Percentiles rank a stretch among this genome's conserved stretches.
Evolutionary conservation across 2,113 vertebrate genomes (phyloP).

Genomic region (Menidia beryllina): DNA sequence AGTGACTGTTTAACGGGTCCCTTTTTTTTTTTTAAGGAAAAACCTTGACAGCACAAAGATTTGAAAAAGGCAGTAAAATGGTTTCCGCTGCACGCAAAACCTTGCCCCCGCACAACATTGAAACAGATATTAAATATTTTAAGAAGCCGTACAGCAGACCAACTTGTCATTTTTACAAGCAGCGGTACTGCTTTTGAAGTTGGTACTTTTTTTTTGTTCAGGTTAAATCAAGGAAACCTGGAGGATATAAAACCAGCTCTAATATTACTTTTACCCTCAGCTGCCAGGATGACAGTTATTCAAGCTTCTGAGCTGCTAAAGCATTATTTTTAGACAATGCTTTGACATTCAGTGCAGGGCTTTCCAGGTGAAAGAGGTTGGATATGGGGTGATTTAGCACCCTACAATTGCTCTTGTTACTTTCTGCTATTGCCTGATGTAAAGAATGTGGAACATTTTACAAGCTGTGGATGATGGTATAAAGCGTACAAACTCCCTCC

Average conservation of each 20-base stretch:
- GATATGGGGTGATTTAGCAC: constrained; percentile 36
- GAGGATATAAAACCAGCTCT: constrained; percentile 54
- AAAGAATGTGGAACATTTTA: constrained; percentile 27
- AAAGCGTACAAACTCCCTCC: constrained; percentile 13
- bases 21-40: constrained; percentile 7
- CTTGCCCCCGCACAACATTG: constrained; percentile 4
- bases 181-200: constrained; percentile 25
- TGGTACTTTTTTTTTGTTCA: constrained; percentile 43
- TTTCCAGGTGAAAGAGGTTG: constrained; percentile 15
- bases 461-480: constrained; percentile 10
- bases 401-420: constrained; percentile 5
- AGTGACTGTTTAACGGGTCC: constrained; percentile 18
- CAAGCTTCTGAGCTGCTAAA: constrained; percentile 35
- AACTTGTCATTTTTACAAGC: constrained; percentile 17
- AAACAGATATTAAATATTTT: constrained; percentile 18
- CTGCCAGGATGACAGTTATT: constrained; percentile 56
- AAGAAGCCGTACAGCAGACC: constrained; percentile 5
- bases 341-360: constrained; percentile 44
- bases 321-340: constrained; percentile 55
- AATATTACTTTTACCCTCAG: constrained; percentile 68
- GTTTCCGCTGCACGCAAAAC: constrained; percentile 10
- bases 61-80: too few species aligned
- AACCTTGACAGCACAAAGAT: neutral
- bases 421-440: constrained; percentile 37
- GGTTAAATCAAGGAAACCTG: constrained; percentile 50